These are phyloP conservation scores for Ectropis crepuscularia DNA, from an alignment of 2,888 invertebrate genomes.

Conservation along the genomic window DNA sequence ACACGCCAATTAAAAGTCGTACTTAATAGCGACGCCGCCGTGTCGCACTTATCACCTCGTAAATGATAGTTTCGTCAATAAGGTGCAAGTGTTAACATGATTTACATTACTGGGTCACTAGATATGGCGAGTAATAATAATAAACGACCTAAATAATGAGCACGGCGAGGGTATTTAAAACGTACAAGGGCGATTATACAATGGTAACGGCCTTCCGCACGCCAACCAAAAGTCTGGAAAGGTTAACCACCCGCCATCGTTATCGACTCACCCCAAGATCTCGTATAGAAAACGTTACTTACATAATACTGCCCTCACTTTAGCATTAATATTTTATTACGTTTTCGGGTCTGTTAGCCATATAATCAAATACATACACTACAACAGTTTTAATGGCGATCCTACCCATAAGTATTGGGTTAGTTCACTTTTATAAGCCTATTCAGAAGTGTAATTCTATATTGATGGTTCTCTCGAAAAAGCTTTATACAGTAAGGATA, in stretches of 20 bases:
- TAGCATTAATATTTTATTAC: conserved; percentile 31
- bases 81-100: conserved; percentile 40
- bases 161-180: conserved; percentile 63
- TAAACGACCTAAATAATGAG: conserved; percentile 65
- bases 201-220: conserved; percentile 62
- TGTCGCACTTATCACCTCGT: conserved; percentile 1
- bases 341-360: conserved; percentile 23
- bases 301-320: conserved; percentile 37
- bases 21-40: no score
- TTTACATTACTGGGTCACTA: conserved; percentile 36
- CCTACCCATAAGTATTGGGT: conserved; percentile 2
- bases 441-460: conserved; percentile 1
- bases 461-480: neutral
- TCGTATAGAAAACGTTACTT: conserved; percentile 39
- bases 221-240: conserved; percentile 53
- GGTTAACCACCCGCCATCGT: conserved; percentile 43
- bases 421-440: conserved; percentile 4
- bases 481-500: no score
- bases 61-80: conserved; percentile 28
- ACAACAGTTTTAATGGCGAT: conserved; percentile 19
- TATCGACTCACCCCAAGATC: conserved; percentile 42
- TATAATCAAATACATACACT: conserved; percentile 26
- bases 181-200: conserved; percentile 65
- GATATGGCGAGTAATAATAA: conserved; percentile 43
- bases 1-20: neutral